Base-by-base conservation (phyloP, 2,113 vertebrate species). In the Lynx canadensis region DNA sequence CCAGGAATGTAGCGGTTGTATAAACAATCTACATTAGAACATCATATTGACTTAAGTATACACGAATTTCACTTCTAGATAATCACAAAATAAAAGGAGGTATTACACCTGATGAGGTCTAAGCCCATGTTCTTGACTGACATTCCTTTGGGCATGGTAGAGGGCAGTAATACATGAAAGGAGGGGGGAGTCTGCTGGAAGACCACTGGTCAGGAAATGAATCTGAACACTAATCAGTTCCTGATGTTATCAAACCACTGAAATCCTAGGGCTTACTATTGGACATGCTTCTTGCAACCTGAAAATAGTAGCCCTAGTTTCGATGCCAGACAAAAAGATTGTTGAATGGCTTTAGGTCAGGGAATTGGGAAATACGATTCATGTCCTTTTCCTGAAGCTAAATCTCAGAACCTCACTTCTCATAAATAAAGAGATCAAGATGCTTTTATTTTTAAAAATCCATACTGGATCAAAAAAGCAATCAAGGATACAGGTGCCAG, bases 401-500 rank as follows among this genome's bases (percentile, higher is more conserved):
- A 91, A 91, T 36, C 60, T 41, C 33, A 89, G 63, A 23, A 31
- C 15, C 52, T 89, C 41, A 89, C 1, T 18, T 27, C 36, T 78
- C 48, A 92, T 29, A 88, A 91, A 96, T 0, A 91, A 91, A 71
- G 41, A 94, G 16, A 98, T 91, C 18, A 92, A 89, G 21, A 96
- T 84, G 82, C 73, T 97, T 98, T 98, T 98, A 99, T 98, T 95
- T 95, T 92, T 0, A 79, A 97, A 96, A 98, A 98, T 97, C 94
- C 98, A 99, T 98, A 97, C 97, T 85, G 96, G 97, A 98, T 98
- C 95, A 97, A 4, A 97, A 97, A 57, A 98, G 98, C 80, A 97
- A 97, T 98, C 96, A 97, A 60, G 57, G 96, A 98, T 97, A 82
- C 95, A 96, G 69, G 94, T 98, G 93, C 92, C 81, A 97, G 89